Evolutionary conservation across 2,113 vertebrate species (phyloP).

Genomic region (Gnathonemus echidnorhynchus): DNA sequence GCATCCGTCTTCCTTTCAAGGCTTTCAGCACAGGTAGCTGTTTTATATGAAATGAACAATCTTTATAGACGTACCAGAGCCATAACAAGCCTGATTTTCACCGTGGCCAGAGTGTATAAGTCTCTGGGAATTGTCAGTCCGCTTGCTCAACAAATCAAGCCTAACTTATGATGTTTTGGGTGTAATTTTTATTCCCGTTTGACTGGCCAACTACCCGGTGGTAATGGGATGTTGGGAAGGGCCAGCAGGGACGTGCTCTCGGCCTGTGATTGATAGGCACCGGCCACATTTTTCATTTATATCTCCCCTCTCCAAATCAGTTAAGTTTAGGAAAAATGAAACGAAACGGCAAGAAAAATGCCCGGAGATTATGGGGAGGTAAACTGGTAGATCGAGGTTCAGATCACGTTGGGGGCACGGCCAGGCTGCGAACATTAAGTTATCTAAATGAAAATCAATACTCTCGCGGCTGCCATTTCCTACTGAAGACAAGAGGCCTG

Average conservation of each 20-base stretch:
- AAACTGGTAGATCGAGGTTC: constrained; percentile 71
- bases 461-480: constrained; percentile 78
- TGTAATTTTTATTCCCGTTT: constrained; percentile 97
- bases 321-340: constrained; percentile 98
- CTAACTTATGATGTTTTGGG: constrained; percentile 95
- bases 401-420: constrained; percentile 70
- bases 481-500: constrained; percentile 72
- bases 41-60: constrained; percentile 95
- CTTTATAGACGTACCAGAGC: constrained; percentile 90
- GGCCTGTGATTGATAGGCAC: constrained; percentile 81
- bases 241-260: constrained; percentile 79
- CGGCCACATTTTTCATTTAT: constrained; percentile 83
- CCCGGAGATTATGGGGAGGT: constrained; percentile 73
- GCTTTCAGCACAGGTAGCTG: constrained; percentile 82
- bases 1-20: constrained; percentile 84
- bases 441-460: constrained; percentile 99
- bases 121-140: constrained; percentile 88
- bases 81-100: constrained; percentile 92
- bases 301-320: constrained; percentile 83
- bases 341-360: constrained; percentile 83
- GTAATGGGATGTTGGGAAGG: constrained; percentile 91
- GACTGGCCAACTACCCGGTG: constrained; percentile 90
- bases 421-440: constrained; percentile 92
- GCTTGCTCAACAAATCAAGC: constrained; percentile 94
- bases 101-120: constrained; percentile 77